Evolutionary conservation across 2,888 invertebrate species (phyloP), one percentile per base, ranked within the genome.

Genomic region (Conus canariensis): DNA sequence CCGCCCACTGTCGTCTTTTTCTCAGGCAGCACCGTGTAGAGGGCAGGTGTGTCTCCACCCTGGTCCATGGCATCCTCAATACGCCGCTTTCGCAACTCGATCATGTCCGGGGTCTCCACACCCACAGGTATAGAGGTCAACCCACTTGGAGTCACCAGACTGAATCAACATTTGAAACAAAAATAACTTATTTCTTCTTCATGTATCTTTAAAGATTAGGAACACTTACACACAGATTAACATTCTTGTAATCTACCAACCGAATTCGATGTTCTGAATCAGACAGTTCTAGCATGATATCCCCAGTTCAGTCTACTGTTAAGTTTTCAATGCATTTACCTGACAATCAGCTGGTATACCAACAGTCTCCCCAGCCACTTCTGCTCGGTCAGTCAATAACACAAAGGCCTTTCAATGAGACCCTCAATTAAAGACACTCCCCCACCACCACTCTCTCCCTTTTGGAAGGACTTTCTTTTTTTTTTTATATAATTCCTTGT

Each of bases 61-160:
- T 95, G 96, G 95, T 99, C 99, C 97, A 98, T 98, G 96, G 99
- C 99, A 91, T 98, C 98, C 96, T 99, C 99, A 92, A 99, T 98
- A 96, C 99, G 98, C 97, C 98, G 98, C 97, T 99, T 99, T 93
- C 99, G 97, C 93, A 99, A 97, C 96, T 99, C 99, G 95, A 99
- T 99, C 93, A 99, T 98, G 96, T 99, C 99, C 0, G 99, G 99
- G 0, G 99, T 99, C 97, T 99, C 99, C 97, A 99, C 97, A 91
- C 99, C 99, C 87, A 98, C 98, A 22, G 99, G 99, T 90, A 99
- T 98, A 6, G 97, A 97, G 77, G 98, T 98, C 93, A 99, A 97
- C 74, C 99, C 99, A 93, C 99, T 98, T 0, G 99, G 99, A n/a
- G 99, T 99, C 30, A 98, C 98, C 87, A 99, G 97, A 9, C 95